Evolutionary conservation across 2,797 vertebrate species (phyloP), one percentile per base, ranked within the genome.

Genomic region (Microctenopoma stevenorrisi): DNA sequence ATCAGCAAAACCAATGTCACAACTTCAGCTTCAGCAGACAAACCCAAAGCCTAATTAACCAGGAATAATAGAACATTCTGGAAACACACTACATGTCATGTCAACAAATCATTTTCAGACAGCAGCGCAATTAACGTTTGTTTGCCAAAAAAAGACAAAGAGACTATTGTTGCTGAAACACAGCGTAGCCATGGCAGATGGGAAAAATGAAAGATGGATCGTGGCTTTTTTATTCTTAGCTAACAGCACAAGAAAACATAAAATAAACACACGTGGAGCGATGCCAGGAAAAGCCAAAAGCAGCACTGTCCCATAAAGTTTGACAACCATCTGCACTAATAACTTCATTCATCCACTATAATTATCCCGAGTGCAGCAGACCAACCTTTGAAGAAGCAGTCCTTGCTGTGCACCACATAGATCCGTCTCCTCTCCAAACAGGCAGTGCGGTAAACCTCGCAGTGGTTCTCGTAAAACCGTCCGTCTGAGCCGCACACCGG

Each of bases 401-500:
- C 96, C 89, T 97, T 97, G 95, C 94, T 96, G 92, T 95, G 96
- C 37, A 94, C 84, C 37, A 94, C 91, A 56, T 94, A 92, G 85
- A 98, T 95, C 64, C 93, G 94, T 79, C 92, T 95, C 74, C 90
- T 92, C 91, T 95, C 93, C 87, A 96, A 91, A 66, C 97, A 99
- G 0, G 96, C 95, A 0, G 96, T 92, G 40, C 95, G 95, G 81
- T 97, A 96, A 53, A 99, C 93, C 79, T 98, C 95, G 0, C 97
- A 99, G 92, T 98, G 97, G 83, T 98, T 99, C 74, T 98, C 95
- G 1, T 98, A 98, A 82, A 98, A 95, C 47, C 91, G 91, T 68
- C 97, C 96, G 0, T 99, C 96, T 0, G 97, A 99, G 54, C 97
- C 97, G 0, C 97, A 99, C 78, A 98, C 94, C 0, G 97, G 97